A percentile compares a stretch with the other conserved stretches of the same genome.
phyloP scores from a whole-genome alignment of 1,140 invertebrate species.

The Drosophila nigromelanica region DNA sequence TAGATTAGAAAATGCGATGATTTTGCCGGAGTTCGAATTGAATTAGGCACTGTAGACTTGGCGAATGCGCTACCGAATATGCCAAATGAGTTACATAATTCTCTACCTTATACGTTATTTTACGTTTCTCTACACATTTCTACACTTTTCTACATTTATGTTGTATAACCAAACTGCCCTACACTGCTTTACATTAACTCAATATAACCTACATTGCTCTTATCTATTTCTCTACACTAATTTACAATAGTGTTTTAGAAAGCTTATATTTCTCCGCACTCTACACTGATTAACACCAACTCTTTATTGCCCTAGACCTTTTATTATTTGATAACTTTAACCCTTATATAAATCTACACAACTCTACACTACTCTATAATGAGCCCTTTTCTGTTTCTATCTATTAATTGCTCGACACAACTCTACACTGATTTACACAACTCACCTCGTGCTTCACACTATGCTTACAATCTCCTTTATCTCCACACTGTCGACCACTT shows the following conservation, averaged over 20 bases:
- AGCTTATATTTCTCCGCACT: too few relatives aligned
- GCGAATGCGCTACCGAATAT: slow-evolving; percentile 1
- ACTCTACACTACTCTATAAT: background rate
- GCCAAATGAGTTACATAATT: background rate
- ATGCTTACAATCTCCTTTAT: background rate
- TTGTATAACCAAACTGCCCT: too few relatives aligned
- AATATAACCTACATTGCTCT: too few relatives aligned
- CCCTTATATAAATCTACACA: background rate
- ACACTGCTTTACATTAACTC: too few relatives aligned
- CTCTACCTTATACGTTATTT: background rate
- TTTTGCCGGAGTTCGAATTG: slow-evolving; percentile 2
- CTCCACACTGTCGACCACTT: too few relatives aligned
- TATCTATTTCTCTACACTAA: too few relatives aligned
- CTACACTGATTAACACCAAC: too few relatives aligned
- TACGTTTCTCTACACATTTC: background rate
- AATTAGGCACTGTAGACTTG: background rate
- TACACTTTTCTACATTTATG: background rate
- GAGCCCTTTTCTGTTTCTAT: too few relatives aligned
- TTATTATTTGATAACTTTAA: too few relatives aligned
- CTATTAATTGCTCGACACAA: too few relatives aligned
- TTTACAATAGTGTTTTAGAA: too few relatives aligned
- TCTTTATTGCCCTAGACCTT: too few relatives aligned
- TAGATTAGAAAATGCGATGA: slow-evolving; percentile 38
- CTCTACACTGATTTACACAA: background rate
- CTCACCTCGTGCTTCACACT: background rate